Evolutionary conservation across 1,140 invertebrate genomes (phyloP).

Genomic region (Heliothis subflexa): DNA sequence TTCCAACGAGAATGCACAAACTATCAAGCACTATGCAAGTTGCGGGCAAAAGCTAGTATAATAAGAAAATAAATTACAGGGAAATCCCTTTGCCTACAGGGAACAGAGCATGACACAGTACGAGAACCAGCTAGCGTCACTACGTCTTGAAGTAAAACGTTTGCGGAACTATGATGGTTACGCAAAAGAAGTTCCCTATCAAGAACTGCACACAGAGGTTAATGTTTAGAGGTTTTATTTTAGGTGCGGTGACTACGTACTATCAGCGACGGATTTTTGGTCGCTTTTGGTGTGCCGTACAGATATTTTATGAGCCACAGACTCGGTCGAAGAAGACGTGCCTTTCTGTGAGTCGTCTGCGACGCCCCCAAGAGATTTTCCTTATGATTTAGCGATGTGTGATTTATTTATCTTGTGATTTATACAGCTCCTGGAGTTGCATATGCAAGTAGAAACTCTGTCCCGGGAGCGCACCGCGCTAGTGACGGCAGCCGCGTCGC

Average conservation of each 20-base stretch:
- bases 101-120: conserved; percentile 76
- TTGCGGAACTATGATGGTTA: conserved; percentile 76
- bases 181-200: conserved; percentile 67
- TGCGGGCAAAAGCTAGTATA: no score
- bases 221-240: not conserved
- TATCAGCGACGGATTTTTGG: no score
- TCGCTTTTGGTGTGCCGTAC: no score
- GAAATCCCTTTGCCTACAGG: conserved; percentile 57
- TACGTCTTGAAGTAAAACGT: conserved; percentile 72
- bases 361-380: no score
- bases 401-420: not conserved
- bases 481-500: conserved; percentile 72
- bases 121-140: conserved; percentile 69
- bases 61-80: not conserved
- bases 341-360: no score
- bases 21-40: not conserved
- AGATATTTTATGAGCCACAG: no score
- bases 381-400: no score
- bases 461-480: conserved; percentile 71
- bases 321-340: no score
- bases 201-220: conserved; percentile 78
- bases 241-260: no score
- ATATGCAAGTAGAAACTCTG: conserved; percentile 76
- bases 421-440: conserved; percentile 68
- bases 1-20: no score